Conservation (phyloP, 2,888 invertebrate genomes). For the Odontothrips loti region DNA sequence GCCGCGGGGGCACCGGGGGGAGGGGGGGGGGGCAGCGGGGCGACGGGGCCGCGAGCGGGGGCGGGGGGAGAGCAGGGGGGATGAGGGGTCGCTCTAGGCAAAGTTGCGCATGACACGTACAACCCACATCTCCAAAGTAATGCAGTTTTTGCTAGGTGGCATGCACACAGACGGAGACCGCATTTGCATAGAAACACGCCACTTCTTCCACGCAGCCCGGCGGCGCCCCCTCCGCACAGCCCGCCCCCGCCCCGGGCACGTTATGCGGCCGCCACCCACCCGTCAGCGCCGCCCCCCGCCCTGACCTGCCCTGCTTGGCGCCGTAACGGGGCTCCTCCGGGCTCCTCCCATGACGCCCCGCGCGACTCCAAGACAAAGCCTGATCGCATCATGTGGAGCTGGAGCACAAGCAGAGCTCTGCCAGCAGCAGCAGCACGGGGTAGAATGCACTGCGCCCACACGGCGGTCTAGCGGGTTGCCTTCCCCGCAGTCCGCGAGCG, state of each 20-base stretch:
- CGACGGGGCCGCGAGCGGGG: background rate
- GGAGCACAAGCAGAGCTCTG: too few species aligned
- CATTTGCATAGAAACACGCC: conserved; percentile 24
- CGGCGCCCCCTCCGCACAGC: background rate
- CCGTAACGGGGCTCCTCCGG: background rate
- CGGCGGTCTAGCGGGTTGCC: too few species aligned
- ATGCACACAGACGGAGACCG: conserved; percentile 14
- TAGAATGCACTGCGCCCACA: too few species aligned
- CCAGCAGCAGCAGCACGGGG: too few species aligned
- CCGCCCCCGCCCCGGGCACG: background rate
- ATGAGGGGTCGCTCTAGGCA: background rate
- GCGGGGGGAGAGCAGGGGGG: background rate
- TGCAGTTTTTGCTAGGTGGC: conserved; percentile 15
- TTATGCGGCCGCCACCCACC: background rate
- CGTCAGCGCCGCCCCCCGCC: background rate
- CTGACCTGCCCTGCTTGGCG: background rate
- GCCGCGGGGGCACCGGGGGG: background rate
- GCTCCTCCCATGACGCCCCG: background rate
- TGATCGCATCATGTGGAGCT: too few species aligned
- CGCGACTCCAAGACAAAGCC: background rate
- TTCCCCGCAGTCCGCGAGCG: too few species aligned
- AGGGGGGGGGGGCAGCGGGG: background rate
- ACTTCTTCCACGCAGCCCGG: conserved; percentile 4
- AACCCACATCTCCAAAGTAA: conserved; percentile 10
- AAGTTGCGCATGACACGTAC: conserved; percentile 1